Percentiles rank a stretch among this genome's conserved stretches.
These are phyloP conservation scores for Melieria omissa DNA, from an alignment of 2,888 invertebrate species.

Conservation along the genomic window DNA sequence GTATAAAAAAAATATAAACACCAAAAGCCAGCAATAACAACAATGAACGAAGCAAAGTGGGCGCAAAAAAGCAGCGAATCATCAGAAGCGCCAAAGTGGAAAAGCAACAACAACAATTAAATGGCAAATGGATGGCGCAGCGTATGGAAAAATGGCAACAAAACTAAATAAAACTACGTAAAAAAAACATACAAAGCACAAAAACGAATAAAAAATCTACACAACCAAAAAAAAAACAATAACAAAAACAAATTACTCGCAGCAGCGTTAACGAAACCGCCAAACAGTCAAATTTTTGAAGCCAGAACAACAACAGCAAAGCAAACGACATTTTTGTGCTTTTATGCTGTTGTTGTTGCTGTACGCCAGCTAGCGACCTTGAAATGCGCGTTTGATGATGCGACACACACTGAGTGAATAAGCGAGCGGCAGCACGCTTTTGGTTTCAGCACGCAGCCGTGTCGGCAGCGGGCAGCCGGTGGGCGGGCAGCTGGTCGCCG, in stretches of 20 bases:
- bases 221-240: neutral
- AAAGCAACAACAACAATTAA: neutral
- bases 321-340: neutral
- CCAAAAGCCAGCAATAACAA: no score
- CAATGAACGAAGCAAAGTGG: no score
- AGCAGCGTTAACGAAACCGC: neutral
- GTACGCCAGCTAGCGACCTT: conserved; percentile 12
- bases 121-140: neutral
- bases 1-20: no score
- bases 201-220: neutral
- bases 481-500: no score
- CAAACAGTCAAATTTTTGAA: neutral
- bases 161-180: neutral
- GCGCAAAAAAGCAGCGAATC: neutral
- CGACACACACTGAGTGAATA: no score
- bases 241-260: conserved; percentile 9
- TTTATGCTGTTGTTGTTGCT: neutral
- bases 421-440: no score
- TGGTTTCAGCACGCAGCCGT: no score
- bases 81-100: neutral
- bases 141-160: conserved; percentile 4
- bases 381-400: conserved; percentile 29
- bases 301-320: neutral
- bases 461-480: no score
- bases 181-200: neutral